phyloP scores from a whole-genome alignment of 2,797 vertebrate genomes.

The Taenioides sp. region DNA sequence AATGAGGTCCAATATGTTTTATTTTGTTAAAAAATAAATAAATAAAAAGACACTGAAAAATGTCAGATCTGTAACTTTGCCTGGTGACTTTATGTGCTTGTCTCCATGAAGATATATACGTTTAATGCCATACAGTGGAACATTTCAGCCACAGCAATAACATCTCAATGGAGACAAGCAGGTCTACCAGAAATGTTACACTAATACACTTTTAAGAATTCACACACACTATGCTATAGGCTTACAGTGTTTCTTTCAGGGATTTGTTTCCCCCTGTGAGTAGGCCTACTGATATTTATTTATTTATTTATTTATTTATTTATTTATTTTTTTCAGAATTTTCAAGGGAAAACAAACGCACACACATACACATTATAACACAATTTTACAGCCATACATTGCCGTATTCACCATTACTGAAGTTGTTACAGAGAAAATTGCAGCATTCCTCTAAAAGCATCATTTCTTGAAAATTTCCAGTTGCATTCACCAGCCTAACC shows the following conservation, averaged over 20 bases:
- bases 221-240: no score
- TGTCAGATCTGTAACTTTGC: not conserved
- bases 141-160: not conserved
- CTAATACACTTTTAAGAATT: no score
- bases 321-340: no score
- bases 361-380: not conserved
- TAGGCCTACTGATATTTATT: no score
- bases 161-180: not conserved
- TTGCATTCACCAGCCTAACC: not conserved
- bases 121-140: not conserved
- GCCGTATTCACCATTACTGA: not conserved
- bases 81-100: not conserved
- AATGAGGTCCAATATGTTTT: no score
- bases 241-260: no score
- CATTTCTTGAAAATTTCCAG: not conserved
- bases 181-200: not conserved
- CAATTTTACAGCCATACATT: not conserved
- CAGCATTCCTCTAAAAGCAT: not conserved
- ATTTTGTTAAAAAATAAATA: not conserved
- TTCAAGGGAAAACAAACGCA: no score
- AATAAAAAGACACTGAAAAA: not conserved
- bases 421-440: not conserved
- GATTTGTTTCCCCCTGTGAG: no score
- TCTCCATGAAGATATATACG: not conserved
- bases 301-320: no score